phyloP scores from a whole-genome alignment of 2,113 vertebrate genomes.

The Odocoileus virginianus region DNA sequence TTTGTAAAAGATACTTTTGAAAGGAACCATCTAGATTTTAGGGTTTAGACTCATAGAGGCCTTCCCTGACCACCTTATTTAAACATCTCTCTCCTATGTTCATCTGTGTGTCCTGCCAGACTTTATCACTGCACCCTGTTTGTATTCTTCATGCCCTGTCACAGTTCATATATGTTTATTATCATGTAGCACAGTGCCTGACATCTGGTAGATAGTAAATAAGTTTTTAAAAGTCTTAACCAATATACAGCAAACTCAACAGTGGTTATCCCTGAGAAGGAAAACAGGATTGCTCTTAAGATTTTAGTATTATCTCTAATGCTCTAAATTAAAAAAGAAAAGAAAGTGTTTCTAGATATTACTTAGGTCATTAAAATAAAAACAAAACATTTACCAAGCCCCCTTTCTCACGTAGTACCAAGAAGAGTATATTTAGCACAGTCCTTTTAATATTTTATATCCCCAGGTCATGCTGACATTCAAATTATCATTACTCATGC shows the following conservation, averaged over 20 bases:
- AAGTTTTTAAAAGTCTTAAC: neutral
- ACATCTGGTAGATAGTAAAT: neutral
- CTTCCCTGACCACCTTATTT: neutral
- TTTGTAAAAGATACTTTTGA: neutral
- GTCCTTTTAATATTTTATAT: neutral
- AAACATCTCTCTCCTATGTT: neutral
- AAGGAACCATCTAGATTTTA: neutral
- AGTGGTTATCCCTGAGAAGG: neutral
- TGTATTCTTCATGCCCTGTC: neutral
- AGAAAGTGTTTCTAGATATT: neutral
- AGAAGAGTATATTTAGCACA: neutral
- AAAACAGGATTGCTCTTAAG: neutral
- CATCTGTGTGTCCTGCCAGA: accelerated
- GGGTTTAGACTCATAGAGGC: neutral
- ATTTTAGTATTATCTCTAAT: neutral
- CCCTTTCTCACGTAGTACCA: neutral
- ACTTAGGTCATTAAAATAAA: neutral
- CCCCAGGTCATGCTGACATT: neutral
- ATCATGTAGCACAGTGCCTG: neutral
- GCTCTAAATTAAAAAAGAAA: neutral
- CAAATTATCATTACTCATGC: neutral
- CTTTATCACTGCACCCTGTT: neutral
- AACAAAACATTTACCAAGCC: neutral
- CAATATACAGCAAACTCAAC: neutral
- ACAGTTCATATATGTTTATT: neutral